phyloP scores from a whole-genome alignment of 2,113 vertebrate genomes.

The Condylura cristata region DNA sequence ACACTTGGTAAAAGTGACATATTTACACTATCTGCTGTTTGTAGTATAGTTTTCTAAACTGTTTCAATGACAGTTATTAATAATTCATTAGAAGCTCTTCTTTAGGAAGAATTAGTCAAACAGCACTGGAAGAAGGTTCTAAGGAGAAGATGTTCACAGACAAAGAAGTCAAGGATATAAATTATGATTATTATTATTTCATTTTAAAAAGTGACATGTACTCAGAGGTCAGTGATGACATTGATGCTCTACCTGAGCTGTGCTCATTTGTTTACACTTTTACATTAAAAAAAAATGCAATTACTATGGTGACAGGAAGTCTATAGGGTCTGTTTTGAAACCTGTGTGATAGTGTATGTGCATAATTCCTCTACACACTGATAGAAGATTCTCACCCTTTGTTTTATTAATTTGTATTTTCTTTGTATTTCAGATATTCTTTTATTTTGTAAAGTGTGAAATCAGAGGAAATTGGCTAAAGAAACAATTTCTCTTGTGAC shows the following conservation, averaged over 20 bases:
- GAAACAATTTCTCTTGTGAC: slow-evolving; percentile 60
- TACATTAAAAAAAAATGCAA: slow-evolving; percentile 55
- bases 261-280: slow-evolving; percentile 66
- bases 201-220: background rate
- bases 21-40: slow-evolving; percentile 4
- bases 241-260: slow-evolving; percentile 61
- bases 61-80: slow-evolving; percentile 58
- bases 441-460: slow-evolving; percentile 66
- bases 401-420: slow-evolving; percentile 77
- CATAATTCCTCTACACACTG: slow-evolving; percentile 61
- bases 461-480: slow-evolving; percentile 53
- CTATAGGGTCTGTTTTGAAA: slow-evolving; percentile 72
- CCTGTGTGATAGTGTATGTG: slow-evolving; percentile 55
- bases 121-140: background rate
- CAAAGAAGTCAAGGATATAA: slow-evolving; percentile 22
- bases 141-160: slow-evolving; percentile 32
- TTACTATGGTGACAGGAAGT: slow-evolving; percentile 75
- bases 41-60: background rate
- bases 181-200: slow-evolving; percentile 56
- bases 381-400: slow-evolving; percentile 37
- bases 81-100: slow-evolving; percentile 38
- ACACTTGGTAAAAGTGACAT: background rate
- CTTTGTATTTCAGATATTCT: slow-evolving; percentile 27
- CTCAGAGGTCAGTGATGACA: background rate
- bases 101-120: slow-evolving; percentile 48